A percentile compares a stretch with the other conserved stretches of the same genome.
Evolutionary conservation across 2,113 vertebrate species (phyloP).

Genomic region (Saiga tatarica): DNA sequence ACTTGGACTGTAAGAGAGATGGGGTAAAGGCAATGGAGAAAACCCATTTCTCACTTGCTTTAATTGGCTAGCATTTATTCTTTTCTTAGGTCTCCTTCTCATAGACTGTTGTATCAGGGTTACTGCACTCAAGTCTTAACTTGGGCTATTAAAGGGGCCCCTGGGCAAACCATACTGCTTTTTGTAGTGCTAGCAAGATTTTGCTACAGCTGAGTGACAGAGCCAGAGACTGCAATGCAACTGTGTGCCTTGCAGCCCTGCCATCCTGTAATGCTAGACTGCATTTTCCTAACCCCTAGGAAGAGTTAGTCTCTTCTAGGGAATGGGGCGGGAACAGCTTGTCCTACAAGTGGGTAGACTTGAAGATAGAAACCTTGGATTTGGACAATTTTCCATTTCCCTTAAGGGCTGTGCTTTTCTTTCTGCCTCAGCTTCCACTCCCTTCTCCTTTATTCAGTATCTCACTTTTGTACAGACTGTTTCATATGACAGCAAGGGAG

Average conservation of each 20-base stretch:
- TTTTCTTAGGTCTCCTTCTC: background rate
- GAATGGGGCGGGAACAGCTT: background rate
- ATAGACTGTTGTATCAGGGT: background rate
- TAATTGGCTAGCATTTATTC: background rate
- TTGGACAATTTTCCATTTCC: background rate
- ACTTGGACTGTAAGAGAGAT: background rate
- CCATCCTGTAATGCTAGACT: background rate
- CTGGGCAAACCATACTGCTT: background rate
- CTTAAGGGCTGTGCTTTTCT: background rate
- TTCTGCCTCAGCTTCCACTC: background rate
- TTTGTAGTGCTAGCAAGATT: background rate
- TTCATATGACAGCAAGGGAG: background rate
- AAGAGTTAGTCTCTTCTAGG: background rate
- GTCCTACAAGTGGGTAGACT: background rate
- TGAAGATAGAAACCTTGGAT: background rate
- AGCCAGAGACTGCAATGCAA: background rate
- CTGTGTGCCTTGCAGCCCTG: background rate
- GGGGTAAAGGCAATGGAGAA: background rate
- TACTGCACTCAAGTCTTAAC: background rate
- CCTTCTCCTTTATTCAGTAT: background rate
- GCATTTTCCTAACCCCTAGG: background rate
- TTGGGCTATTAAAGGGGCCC: background rate
- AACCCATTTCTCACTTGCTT: background rate
- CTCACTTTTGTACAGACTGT: background rate
- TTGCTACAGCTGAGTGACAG: background rate